A percentile compares a stretch with the other conserved stretches of the same genome.
Conservation (phyloP, 2,888 invertebrate genomes). For the Athetis lepigone region DNA sequence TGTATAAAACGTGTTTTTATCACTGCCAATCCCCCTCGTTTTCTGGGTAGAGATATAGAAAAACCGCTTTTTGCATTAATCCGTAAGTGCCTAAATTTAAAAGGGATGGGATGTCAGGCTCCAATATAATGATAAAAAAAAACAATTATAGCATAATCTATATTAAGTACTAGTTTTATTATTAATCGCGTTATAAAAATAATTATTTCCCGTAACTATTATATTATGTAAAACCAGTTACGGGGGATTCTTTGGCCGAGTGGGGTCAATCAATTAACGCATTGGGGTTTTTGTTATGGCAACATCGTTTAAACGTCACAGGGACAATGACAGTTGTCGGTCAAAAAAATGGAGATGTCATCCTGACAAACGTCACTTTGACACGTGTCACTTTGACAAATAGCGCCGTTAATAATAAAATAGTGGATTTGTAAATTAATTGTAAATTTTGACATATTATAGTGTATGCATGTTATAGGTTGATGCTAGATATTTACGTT, state of each 20-base stretch:
- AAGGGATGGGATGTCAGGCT: slow-evolving; percentile 44
- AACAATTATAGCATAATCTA: slow-evolving; percentile 54
- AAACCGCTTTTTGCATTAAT: slow-evolving; percentile 42
- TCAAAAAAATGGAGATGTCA: background rate
- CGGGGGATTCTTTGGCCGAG: no score
- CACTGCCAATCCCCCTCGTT: slow-evolving; percentile 46
- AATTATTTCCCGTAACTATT: background rate
- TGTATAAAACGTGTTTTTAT: slow-evolving; percentile 39
- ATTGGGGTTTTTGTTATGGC: no score
- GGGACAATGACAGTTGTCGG: background rate
- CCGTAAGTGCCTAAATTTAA: slow-evolving; percentile 57
- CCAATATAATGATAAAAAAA: slow-evolving; percentile 43
- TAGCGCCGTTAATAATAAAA: slow-evolving; percentile 37
- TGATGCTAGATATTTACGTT: slow-evolving; percentile 68
- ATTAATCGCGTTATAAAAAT: slow-evolving; percentile 28
- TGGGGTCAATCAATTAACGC: no score
- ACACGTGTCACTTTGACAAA: background rate
- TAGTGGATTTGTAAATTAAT: slow-evolving; percentile 65
- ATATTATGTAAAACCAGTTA: background rate
- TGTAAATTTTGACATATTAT: slow-evolving; percentile 70
- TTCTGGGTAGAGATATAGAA: slow-evolving; percentile 32
- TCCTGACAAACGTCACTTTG: background rate
- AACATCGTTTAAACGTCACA: no score
- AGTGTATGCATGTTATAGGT: slow-evolving; percentile 66
- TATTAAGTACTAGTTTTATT: slow-evolving; percentile 46